These are phyloP conservation scores for Eretmochelys imbricata DNA, from an alignment of 2,113 vertebrate genomes.

Conservation along the genomic window DNA sequence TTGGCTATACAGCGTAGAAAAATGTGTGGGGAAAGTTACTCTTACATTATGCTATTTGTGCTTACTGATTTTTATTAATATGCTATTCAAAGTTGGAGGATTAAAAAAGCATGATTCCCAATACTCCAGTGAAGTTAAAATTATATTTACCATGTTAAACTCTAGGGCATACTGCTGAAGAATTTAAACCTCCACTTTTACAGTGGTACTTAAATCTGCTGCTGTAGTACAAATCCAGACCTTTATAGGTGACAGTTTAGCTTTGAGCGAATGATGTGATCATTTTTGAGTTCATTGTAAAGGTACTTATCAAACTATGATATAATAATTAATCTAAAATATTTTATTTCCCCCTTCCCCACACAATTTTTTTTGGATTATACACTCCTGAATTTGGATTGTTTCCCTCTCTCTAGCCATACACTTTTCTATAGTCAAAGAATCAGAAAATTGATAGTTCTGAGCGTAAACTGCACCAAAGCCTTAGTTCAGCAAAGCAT, in stretches of 20 bases:
- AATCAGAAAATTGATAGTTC: neutral
- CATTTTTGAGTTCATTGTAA: constrained; percentile 52
- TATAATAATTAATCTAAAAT: constrained; percentile 52
- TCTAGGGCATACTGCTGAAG: constrained; percentile 43
- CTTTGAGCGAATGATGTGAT: constrained; percentile 35
- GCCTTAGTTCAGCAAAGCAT: neutral
- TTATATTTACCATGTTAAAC: constrained; percentile 26
- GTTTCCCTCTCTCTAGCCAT: neutral
- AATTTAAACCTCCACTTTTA: constrained; percentile 13
- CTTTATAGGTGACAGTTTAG: constrained; percentile 22
- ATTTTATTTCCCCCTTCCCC: neutral
- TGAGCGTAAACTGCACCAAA: neutral
- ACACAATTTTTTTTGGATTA: neutral
- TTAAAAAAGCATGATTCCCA: constrained; percentile 1
- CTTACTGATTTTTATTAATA: constrained; percentile 16
- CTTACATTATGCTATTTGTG: constrained; percentile 1
- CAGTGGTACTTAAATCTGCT: constrained; percentile 40
- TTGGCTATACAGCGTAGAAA: constrained; percentile 34
- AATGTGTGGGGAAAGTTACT: neutral
- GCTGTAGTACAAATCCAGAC: neutral
- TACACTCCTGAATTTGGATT: constrained; percentile 37
- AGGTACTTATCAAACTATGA: constrained; percentile 46
- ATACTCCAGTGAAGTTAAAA: constrained; percentile 11
- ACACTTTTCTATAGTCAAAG: neutral
- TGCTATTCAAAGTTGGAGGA: constrained; percentile 14